Evolutionary conservation across 2,113 vertebrate species (phyloP).

Genomic region (Chaenocephalus aceratus): DNA sequence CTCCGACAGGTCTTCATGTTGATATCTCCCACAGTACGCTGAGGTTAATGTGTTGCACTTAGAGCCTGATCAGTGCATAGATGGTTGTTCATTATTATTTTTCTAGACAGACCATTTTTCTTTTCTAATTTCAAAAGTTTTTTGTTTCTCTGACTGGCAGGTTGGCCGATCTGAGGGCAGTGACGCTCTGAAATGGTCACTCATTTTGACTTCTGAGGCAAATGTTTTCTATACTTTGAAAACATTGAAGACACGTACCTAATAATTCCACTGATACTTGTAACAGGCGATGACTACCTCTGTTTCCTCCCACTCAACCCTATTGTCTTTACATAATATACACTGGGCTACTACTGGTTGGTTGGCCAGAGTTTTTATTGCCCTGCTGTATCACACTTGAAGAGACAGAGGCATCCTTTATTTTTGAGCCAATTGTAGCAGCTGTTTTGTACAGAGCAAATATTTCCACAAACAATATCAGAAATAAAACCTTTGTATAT

Average conservation of each 20-base stretch:
- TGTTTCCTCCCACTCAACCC: slow-evolving; percentile 19
- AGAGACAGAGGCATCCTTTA: slow-evolving; percentile 37
- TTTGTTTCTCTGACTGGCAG: slow-evolving; percentile 57
- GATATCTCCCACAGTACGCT: background rate
- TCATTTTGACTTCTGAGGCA: slow-evolving; percentile 12
- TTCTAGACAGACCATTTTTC: slow-evolving; percentile 3
- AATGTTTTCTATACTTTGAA: slow-evolving; percentile 26
- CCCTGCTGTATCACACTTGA: slow-evolving; percentile 27
- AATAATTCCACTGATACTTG: slow-evolving; percentile 16
- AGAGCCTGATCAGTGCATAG: slow-evolving; percentile 57
- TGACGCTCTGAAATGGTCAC: background rate
- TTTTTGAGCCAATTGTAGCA: slow-evolving; percentile 11
- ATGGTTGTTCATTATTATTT: background rate
- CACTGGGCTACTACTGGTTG: slow-evolving; percentile 78
- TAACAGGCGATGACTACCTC: slow-evolving; percentile 21
- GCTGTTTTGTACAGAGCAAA: slow-evolving; percentile 87
- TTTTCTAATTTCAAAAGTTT: slow-evolving; percentile 18
- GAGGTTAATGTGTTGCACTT: slow-evolving; percentile 37
- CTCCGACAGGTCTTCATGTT: slow-evolving; percentile 77
- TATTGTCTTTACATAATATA: background rate
- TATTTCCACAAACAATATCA: slow-evolving; percentile 80
- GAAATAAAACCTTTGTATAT: slow-evolving; percentile 68
- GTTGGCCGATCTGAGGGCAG: slow-evolving; percentile 83
- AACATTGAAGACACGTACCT: background rate
- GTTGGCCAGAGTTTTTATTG: slow-evolving; percentile 78